A percentile compares a stretch with the other conserved stretches of the same genome.
Conservation (phyloP, 2,797 vertebrate genomes). For the Dromococcyx pavoninus region DNA sequence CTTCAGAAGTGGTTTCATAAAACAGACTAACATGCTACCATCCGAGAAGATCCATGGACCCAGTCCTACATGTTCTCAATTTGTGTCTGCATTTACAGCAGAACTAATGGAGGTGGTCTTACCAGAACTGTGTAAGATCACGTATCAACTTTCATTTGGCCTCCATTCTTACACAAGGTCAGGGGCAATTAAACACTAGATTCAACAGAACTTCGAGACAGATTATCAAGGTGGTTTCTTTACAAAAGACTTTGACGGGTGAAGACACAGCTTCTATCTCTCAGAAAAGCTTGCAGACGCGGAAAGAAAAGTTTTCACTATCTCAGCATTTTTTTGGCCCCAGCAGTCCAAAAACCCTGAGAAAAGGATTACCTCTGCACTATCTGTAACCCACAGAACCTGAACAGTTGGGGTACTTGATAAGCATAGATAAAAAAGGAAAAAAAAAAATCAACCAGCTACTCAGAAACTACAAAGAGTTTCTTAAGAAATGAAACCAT, state of each 20-base stretch:
- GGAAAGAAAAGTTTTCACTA: neutral
- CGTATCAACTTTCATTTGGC: neutral
- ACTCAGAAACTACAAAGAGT: neutral
- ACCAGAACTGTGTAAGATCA: neutral
- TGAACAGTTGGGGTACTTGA: neutral
- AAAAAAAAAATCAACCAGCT: neutral
- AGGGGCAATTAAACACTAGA: neutral
- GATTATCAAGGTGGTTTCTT: neutral
- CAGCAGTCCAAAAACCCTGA: neutral
- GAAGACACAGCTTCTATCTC: neutral
- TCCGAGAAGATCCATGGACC: neutral
- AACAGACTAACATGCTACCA: neutral
- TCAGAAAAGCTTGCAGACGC: neutral
- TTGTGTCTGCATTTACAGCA: neutral
- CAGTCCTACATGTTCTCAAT: neutral
- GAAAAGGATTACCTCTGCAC: neutral
- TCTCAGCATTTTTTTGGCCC: neutral
- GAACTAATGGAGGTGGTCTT: neutral
- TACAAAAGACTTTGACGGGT: neutral
- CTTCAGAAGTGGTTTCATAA: neutral
- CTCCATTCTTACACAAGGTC: neutral
- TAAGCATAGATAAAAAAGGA: neutral
- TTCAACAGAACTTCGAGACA: neutral
- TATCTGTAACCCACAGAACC: neutral
- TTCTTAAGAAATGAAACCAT: conserved; percentile 7